A percentile compares a stretch with the other conserved stretches of the same genome.
These are phyloP conservation scores for Benthosema pterotum DNA, from an alignment of 2,797 vertebrate species.

Conservation along the genomic window DNA sequence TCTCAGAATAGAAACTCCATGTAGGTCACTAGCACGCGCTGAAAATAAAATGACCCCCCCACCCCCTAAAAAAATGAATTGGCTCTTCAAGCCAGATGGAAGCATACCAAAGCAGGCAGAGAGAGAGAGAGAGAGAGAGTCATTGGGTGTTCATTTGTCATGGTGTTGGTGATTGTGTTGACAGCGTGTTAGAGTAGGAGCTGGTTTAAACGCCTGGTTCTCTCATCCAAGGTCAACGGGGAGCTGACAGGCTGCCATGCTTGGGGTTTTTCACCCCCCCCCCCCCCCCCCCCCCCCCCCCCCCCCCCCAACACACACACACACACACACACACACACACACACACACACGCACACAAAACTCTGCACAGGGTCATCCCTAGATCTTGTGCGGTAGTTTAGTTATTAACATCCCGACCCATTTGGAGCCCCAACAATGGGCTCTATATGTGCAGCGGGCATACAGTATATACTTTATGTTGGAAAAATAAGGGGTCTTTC, in stretches of 20 bases:
- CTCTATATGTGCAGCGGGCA: too few species aligned
- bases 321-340: too few species aligned
- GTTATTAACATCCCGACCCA: too few species aligned
- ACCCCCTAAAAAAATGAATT: background rate
- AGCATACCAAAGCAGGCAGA: background rate
- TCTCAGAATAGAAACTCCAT: background rate
- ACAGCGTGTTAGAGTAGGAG: conserved; percentile 75
- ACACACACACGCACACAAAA: too few species aligned
- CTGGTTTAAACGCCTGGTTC: conserved; percentile 24
- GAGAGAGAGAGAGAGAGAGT: conserved; percentile 44
- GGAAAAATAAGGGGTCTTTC: too few species aligned
- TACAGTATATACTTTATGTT: too few species aligned
- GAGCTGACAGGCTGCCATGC: conserved; percentile 21
- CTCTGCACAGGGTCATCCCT: too few species aligned
- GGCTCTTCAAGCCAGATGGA: background rate
- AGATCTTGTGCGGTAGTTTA: too few species aligned
- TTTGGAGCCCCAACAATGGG: too few species aligned
- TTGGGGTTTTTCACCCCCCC: conserved; percentile 38
- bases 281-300: too few species aligned
- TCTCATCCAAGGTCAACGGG: conserved; percentile 58
- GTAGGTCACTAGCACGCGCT: background rate
- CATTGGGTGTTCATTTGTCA: conserved; percentile 70
- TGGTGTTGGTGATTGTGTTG: conserved; percentile 71
- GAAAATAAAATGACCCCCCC: background rate
- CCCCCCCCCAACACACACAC: too few species aligned